Percentiles rank a stretch among this genome's conserved stretches.
Evolutionary conservation across 2,888 invertebrate genomes (phyloP).

Genomic region (Drosophila emarginata): DNA sequence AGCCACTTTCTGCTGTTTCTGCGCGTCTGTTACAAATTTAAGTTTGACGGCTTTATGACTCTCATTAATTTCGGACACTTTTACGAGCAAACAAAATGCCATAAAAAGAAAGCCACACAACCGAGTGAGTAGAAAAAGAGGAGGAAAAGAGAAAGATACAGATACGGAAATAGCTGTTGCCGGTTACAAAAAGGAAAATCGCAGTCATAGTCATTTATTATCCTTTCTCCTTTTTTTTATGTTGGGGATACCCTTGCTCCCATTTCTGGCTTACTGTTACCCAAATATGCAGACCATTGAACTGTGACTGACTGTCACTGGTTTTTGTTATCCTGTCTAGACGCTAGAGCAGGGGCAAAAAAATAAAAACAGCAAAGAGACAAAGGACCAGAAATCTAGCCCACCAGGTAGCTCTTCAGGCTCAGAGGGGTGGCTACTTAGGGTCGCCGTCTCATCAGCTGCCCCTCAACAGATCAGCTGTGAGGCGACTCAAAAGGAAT

Average conservation of each 20-base stretch:
- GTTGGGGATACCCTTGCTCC: constrained; percentile 47
- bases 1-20: constrained; percentile 47
- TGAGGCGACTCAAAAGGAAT: neutral
- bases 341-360: neutral
- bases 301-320: constrained; percentile 8
- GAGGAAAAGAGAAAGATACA: neutral
- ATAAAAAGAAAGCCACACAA: constrained; percentile 54
- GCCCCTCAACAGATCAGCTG: neutral
- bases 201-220: constrained; percentile 30
- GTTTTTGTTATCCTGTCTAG: constrained; percentile 24
- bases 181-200: neutral
- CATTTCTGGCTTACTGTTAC: constrained; percentile 75
- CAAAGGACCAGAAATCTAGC: neutral
- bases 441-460: neutral
- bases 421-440: constrained; percentile 2
- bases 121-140: neutral
- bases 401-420: constrained; percentile 40
- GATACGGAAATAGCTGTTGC: neutral
- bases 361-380: too few species aligned
- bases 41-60: constrained; percentile 82
- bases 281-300: constrained; percentile 75
- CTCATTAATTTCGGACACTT: constrained; percentile 79
- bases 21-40: constrained; percentile 80
- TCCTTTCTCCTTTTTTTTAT: constrained; percentile 10
- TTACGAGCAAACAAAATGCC: constrained; percentile 77